These are phyloP conservation scores for Cataglyphis albicans DNA, from an alignment of 2,888 invertebrate genomes.

Conservation along the genomic window DNA sequence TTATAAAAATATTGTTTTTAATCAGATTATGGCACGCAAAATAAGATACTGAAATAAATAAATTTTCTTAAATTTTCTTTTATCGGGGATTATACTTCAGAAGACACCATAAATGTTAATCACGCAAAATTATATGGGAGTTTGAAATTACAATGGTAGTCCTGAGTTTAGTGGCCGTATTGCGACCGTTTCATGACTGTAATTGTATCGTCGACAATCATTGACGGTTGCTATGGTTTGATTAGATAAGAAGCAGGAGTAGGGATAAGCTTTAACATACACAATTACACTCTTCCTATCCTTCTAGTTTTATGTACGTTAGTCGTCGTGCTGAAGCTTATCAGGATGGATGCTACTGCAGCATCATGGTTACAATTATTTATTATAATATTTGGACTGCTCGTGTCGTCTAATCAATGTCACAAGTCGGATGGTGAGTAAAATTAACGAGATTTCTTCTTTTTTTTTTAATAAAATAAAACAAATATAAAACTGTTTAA, in stretches of 20 bases:
- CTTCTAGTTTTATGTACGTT: not conserved
- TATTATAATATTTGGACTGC: slow-evolving; percentile 25
- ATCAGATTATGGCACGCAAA: not conserved
- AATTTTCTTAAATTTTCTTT: not conserved
- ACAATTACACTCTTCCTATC: not conserved
- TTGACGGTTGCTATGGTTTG: slow-evolving; percentile 13
- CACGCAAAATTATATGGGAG: too few relatives aligned
- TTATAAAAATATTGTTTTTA: not conserved
- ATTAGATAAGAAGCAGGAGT: slow-evolving; percentile 60
- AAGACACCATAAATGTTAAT: too few relatives aligned
- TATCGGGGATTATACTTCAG: too few relatives aligned
- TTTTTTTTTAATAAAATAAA: not conserved
- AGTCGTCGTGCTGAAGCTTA: not conserved
- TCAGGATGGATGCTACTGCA: not conserved
- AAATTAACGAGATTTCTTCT: not conserved
- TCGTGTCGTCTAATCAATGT: slow-evolving; percentile 8
- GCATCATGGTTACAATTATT: slow-evolving; percentile 13
- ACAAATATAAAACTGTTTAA: not conserved
- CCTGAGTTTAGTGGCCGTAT: not conserved
- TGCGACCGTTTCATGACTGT: not conserved
- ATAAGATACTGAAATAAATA: not conserved
- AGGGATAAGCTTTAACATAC: slow-evolving; percentile 16
- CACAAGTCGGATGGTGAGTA: slow-evolving; percentile 60
- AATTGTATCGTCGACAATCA: slow-evolving; percentile 43
- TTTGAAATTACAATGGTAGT: too few relatives aligned